These are phyloP conservation scores for Lasioglossum leucozonium DNA, from an alignment of 2,888 invertebrate genomes.

Conservation along the genomic window DNA sequence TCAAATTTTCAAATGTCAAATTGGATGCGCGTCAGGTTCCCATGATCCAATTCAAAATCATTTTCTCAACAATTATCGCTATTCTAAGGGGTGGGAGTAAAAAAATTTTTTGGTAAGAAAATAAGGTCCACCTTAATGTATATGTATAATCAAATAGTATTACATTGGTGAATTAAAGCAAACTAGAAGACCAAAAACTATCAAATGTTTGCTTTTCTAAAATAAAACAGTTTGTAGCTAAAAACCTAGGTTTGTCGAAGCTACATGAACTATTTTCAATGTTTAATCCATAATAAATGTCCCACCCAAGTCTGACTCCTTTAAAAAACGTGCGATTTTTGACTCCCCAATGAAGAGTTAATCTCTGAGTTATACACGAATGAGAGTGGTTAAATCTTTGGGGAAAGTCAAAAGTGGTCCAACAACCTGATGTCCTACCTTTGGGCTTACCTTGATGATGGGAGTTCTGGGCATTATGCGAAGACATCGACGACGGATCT, in stretches of 20 bases:
- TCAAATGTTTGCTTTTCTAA: not conserved
- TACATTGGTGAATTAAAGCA: not conserved
- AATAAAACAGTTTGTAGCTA: not conserved
- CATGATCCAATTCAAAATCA: too few species aligned
- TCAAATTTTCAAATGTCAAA: too few species aligned
- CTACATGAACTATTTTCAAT: not conserved
- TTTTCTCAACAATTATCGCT: too few species aligned
- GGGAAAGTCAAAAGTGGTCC: not conserved
- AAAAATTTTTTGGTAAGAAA: too few species aligned
- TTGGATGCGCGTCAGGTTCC: too few species aligned
- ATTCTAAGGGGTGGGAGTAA: too few species aligned
- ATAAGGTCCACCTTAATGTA: too few species aligned
- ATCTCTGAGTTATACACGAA: not conserved
- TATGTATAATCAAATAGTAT: too few species aligned
- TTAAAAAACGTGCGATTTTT: not conserved
- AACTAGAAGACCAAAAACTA: not conserved
- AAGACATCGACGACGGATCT: conserved; percentile 81
- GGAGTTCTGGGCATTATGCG: conserved; percentile 82
- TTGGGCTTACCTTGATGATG: conserved; percentile 83
- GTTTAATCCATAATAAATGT: not conserved
- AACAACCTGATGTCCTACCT: conserved; percentile 69
- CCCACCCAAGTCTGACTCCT: not conserved
- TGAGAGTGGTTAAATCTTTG: not conserved
- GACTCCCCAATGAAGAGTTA: not conserved
- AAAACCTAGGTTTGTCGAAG: not conserved